Evolutionary conservation across 1,140 invertebrate genomes (phyloP), one percentile per base, ranked within the genome.

Genomic region (Protaetia brevitarsis): DNA sequence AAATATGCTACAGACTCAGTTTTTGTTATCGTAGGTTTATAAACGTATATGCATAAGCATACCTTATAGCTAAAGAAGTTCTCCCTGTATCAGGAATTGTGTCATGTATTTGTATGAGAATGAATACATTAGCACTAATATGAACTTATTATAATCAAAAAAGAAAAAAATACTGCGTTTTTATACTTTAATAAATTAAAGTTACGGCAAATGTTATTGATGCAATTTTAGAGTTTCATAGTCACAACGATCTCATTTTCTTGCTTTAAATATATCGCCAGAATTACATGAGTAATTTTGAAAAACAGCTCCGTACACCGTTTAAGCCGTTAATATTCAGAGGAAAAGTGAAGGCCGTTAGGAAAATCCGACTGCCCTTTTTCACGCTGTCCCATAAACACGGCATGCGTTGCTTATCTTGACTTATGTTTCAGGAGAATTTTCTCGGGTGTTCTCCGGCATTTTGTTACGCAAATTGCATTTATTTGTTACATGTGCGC

Each of bases 401-500:
- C 21, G 16, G 37, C 30, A 63, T 7, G 37, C 21, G n/a, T 36
- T 6, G 30, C 21, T 36, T 27, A 41, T 8, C 31, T 63, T 31
- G 16, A 16, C 30, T 63, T 59, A 23, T 51, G 26, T 23, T 29
- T 7, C 6, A 59, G 3, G 26, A 13, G 7, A 6, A 30, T 8
- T 19, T 59, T 13, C 27, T 29, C n/a, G 31, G 31, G 7, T 34
- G 31, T n/a, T n/a, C n/a, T n/a, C 5, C 19, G 26, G 13, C 57
- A 59, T 31, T 59, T 29, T 23, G 26, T 56, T 56, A 6, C 56
- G 56, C 41, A 68, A 68, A 68, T 68, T 68, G 57, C 56, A 65
- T 68, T 68, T 65, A 41, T 68, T 63, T 57, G 30, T 56, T 36
- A 27, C 30, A 16, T 61, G 31, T 45, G 41, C 41, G 29, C 10